These are phyloP conservation scores for Cyrtorhinus lividipennis DNA, from an alignment of 1,140 invertebrate species.

Conservation along the genomic window DNA sequence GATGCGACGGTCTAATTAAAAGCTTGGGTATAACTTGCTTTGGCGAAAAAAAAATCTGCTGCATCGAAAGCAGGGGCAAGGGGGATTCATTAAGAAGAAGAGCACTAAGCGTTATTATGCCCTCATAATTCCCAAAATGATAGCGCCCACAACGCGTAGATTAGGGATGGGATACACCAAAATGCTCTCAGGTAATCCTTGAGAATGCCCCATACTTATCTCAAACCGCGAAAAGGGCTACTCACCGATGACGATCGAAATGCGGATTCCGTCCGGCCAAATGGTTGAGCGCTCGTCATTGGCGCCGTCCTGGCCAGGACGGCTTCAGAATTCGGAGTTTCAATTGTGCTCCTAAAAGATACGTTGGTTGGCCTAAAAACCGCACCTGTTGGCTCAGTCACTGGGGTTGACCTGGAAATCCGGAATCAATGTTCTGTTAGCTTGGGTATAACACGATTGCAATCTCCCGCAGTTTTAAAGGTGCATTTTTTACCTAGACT, in stretches of 20 bases:
- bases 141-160: too few species aligned
- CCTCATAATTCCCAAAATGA: too few species aligned
- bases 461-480: too few species aligned
- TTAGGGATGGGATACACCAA: too few species aligned
- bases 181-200: too few species aligned
- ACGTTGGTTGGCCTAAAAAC: conserved; percentile 17
- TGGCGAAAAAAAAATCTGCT: too few species aligned
- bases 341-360: conserved; percentile 19
- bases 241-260: not conserved
- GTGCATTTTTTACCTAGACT: not conserved
- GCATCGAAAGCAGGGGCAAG: too few species aligned
- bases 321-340: conserved; percentile 13
- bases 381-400: not conserved
- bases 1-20: not conserved
- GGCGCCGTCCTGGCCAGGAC: conserved; percentile 8
- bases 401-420: not conserved
- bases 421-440: not conserved
- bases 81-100: too few species aligned
- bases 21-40: too few species aligned
- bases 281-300: conserved; percentile 7
- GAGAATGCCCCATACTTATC: not conserved
- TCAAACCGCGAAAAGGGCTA: not conserved
- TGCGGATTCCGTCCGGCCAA: not conserved
- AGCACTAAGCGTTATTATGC: too few species aligned
- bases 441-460: too few species aligned